phyloP scores from a whole-genome alignment of 2,113 vertebrate genomes.

The Dasyprocta punctata region DNA sequence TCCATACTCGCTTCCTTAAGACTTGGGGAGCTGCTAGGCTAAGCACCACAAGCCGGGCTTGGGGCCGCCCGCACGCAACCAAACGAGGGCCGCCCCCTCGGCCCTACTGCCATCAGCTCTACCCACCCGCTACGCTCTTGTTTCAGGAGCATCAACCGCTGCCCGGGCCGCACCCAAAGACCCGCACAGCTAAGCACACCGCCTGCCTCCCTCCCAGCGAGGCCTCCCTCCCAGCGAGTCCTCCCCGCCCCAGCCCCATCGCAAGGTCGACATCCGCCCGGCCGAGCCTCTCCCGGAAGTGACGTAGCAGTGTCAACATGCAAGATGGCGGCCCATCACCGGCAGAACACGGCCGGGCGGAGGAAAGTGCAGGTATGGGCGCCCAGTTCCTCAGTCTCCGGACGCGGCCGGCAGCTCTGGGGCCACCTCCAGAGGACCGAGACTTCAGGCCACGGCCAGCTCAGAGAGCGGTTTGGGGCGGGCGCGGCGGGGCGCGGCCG shows the following conservation, averaged over 20 bases:
- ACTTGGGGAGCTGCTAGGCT: neutral
- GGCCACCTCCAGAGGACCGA: neutral
- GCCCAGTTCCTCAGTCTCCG: neutral
- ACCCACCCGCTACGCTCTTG: neutral
- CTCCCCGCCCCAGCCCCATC: accelerated
- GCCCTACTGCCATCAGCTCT: too few species aligned
- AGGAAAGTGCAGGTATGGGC: slow-evolving; percentile 96
- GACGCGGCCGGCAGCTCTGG: neutral
- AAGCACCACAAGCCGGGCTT: too few species aligned
- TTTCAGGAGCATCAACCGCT: neutral
- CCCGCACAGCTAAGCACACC: accelerated
- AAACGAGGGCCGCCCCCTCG: neutral
- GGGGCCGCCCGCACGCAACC: neutral
- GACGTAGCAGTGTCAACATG: slow-evolving; percentile 97
- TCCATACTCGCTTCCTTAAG: neutral
- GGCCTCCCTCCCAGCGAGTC: too few species aligned
- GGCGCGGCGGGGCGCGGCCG: neutral
- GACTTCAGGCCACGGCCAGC: neutral
- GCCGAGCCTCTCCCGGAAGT: slow-evolving; percentile 87
- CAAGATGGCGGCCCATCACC: slow-evolving; percentile 99
- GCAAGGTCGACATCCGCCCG: slow-evolving; percentile 72
- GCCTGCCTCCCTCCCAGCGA: accelerated
- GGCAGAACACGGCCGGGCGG: slow-evolving; percentile 98
- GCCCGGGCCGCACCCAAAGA: accelerated
- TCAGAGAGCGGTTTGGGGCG: neutral